Conservation (phyloP, 1,140 invertebrate genomes). For the Magallana gigas region DNA sequence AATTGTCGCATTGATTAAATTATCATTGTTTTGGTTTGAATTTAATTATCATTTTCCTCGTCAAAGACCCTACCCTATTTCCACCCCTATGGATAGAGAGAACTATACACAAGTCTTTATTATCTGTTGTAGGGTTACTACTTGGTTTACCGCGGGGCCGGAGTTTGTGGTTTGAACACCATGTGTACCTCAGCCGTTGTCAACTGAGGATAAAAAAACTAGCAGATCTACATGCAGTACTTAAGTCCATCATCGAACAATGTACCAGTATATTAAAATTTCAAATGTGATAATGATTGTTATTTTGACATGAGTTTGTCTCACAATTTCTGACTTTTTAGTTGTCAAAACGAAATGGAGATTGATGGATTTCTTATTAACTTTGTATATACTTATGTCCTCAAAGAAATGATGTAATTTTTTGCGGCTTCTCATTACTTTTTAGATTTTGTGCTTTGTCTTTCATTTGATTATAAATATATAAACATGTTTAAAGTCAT, state of each 20-base stretch:
- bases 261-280: no score
- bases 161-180: conserved; percentile 94
- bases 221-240: no score
- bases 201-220: conserved; percentile 66
- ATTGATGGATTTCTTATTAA: not conserved
- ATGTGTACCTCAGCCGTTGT: conserved; percentile 94
- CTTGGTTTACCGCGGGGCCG: conserved; percentile 94
- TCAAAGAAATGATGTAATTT: not conserved
- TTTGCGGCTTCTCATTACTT: not conserved
- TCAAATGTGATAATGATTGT: no score
- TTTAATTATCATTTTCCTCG: no score
- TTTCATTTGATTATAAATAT: not conserved
- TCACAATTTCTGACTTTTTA: not conserved
- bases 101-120: no score
- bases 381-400: not conserved
- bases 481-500: not conserved
- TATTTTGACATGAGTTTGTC: no score
- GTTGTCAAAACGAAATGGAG: not conserved
- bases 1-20: no score
- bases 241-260: no score
- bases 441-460: not conserved
- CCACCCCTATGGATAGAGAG: no score
- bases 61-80: no score
- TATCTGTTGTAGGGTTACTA: conserved; percentile 91
- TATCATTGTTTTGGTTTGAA: no score